phyloP scores from a whole-genome alignment of 1,140 invertebrate genomes.

The Euwallacea fornicatus region DNA sequence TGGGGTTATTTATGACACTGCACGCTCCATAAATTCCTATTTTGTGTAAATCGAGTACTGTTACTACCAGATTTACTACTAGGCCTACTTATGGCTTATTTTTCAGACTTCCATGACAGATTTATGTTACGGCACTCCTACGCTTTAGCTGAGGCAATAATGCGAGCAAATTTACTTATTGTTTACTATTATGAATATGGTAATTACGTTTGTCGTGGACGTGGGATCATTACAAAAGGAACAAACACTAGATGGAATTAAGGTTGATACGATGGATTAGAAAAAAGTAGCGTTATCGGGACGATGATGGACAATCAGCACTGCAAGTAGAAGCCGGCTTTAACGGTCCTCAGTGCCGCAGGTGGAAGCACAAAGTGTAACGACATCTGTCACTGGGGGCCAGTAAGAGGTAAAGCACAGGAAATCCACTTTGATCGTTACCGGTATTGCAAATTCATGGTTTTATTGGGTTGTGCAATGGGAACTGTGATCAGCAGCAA shows the following conservation, averaged over 20 bases:
- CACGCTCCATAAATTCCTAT: constrained; percentile 25
- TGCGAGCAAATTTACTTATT: neutral
- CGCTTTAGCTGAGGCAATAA: neutral
- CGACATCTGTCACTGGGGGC: constrained; percentile 10
- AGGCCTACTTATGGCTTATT: constrained; percentile 8
- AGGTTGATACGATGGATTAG: neutral
- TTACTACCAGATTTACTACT: constrained; percentile 23
- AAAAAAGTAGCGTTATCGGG: neutral
- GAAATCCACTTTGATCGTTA: too few species aligned
- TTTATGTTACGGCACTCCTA: neutral
- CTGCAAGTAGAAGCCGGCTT: neutral
- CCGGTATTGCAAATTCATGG: too few species aligned
- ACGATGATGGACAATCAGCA: neutral
- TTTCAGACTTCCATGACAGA: neutral
- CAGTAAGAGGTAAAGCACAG: too few species aligned
- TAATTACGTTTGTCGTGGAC: neutral
- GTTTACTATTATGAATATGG: neutral
- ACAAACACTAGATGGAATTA: neutral
- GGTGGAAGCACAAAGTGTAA: constrained; percentile 17
- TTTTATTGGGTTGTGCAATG: too few species aligned
- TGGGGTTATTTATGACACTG: constrained; percentile 13
- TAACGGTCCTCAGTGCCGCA: constrained; percentile 13
- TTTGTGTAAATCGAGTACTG: constrained; percentile 20
- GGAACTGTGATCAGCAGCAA: too few species aligned
- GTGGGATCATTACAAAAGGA: neutral